These are phyloP conservation scores for Solea senegalensis DNA, from an alignment of 2,113 vertebrate species.

Conservation along the genomic window DNA sequence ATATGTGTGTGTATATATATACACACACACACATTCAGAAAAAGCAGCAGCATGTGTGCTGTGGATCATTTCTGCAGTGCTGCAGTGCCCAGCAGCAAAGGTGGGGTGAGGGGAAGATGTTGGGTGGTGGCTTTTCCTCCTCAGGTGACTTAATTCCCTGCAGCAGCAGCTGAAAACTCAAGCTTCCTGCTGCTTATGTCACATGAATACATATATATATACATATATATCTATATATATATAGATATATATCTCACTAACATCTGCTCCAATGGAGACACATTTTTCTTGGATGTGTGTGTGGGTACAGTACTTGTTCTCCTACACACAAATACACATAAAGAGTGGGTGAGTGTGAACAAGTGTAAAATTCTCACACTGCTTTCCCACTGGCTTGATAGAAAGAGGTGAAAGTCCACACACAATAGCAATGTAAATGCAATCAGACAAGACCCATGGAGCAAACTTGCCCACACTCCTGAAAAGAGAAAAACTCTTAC, in stretches of 20 bases:
- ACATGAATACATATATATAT: conserved; percentile 21
- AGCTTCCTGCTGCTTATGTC: conserved; percentile 43
- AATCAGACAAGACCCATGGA: conserved; percentile 21
- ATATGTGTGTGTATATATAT: not conserved
- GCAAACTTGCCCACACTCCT: conserved; percentile 59
- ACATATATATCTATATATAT: no score
- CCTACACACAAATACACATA: conserved; percentile 10
- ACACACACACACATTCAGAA: conserved; percentile 15
- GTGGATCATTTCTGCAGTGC: conserved; percentile 20
- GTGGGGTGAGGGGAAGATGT: not conserved
- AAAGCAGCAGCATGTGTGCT: conserved; percentile 15
- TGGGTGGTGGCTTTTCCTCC: conserved; percentile 27
- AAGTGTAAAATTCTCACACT: not conserved
- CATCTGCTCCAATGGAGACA: conserved; percentile 55
- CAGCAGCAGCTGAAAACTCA: conserved; percentile 39
- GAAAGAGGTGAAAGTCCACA: not conserved
- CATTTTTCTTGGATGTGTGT: conserved; percentile 6
- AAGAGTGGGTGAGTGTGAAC: no score
- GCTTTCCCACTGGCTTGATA: not conserved
- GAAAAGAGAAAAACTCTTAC: conserved; percentile 41
- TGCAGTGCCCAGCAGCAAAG: conserved; percentile 44
- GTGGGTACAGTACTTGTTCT: conserved; percentile 26
- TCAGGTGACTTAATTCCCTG: conserved; percentile 64
- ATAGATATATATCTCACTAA: conserved; percentile 20
- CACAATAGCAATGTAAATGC: conserved; percentile 8